These are phyloP conservation scores for Pocillopora grandis DNA, from an alignment of 92 coral and sea anemone genomes.

Conservation along the genomic window DNA sequence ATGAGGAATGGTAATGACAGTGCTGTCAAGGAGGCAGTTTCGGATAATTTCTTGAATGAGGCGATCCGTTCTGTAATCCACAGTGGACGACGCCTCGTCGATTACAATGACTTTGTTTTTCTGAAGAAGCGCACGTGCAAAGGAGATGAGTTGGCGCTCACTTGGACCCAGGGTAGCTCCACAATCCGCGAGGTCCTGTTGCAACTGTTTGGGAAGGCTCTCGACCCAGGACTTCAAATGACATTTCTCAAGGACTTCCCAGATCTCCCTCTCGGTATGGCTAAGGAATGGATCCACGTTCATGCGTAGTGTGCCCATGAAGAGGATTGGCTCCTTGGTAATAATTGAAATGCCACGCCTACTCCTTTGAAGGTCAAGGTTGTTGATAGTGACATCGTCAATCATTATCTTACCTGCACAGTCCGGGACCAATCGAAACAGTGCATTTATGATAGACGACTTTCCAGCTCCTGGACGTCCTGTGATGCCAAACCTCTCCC, in stretches of 20 bases:
- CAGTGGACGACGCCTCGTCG: slow-evolving; percentile 82
- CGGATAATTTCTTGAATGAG: slow-evolving; percentile 84
- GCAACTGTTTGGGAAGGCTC: slow-evolving; percentile 76
- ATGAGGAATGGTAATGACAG: slow-evolving; percentile 72
- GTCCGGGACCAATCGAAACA: slow-evolving; percentile 81
- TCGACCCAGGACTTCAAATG: slow-evolving; percentile 78
- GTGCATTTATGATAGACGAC: slow-evolving; percentile 67
- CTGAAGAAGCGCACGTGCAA: slow-evolving; percentile 73
- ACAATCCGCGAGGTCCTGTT: slow-evolving; percentile 78
- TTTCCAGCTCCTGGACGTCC: slow-evolving; percentile 90
- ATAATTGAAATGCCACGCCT: slow-evolving; percentile 78
- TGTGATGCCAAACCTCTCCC: slow-evolving; percentile 87
- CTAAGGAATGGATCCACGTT: slow-evolving; percentile 77
- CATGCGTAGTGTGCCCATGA: slow-evolving; percentile 72
- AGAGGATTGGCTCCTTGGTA: slow-evolving; percentile 70
- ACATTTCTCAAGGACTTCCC: slow-evolving; percentile 80
- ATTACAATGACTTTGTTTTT: slow-evolving; percentile 72
- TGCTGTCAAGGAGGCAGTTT: slow-evolving; percentile 64
- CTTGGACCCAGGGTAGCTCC: slow-evolving; percentile 55
- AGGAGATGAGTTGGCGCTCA: slow-evolving; percentile 69
- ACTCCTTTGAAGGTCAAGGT: slow-evolving; percentile 72
- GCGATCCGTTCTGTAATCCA: slow-evolving; percentile 89
- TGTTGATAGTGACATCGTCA: slow-evolving; percentile 68
- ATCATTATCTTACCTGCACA: slow-evolving; percentile 65
- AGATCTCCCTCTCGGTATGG: slow-evolving; percentile 72